phyloP scores from a whole-genome alignment of 1,140 invertebrate species.

The Cydia fagiglandana region DNA sequence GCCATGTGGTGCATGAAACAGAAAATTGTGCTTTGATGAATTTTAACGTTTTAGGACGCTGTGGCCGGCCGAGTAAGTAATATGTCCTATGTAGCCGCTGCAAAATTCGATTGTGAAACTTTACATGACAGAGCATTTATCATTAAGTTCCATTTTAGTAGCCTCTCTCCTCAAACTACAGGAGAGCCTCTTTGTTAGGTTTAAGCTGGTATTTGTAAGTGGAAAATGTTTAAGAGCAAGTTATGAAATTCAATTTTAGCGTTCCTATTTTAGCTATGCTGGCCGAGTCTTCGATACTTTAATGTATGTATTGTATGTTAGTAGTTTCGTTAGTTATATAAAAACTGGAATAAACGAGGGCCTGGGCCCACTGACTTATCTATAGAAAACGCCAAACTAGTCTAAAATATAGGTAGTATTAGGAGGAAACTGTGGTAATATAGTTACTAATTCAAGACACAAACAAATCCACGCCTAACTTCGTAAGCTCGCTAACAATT shows the following conservation, averaged over 20 bases:
- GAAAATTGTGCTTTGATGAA: constrained; percentile 30
- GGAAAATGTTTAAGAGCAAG: neutral
- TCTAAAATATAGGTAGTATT: no score
- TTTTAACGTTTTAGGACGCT: constrained; percentile 8
- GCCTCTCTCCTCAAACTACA: neutral
- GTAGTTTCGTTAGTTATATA: no score
- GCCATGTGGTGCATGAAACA: constrained; percentile 29
- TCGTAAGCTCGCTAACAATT: constrained; percentile 21
- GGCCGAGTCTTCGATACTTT: no score
- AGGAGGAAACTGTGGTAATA: neutral
- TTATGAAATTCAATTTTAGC: neutral
- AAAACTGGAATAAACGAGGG: no score
- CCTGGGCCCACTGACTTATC: no score
- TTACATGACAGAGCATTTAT: neutral
- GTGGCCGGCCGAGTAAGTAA: neutral
- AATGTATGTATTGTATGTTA: no score
- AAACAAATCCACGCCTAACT: constrained; percentile 23
- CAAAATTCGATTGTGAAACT: neutral
- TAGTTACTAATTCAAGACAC: constrained; percentile 18
- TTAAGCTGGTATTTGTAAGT: neutral
- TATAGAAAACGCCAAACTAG: no score
- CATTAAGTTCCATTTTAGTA: neutral
- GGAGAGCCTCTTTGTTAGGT: neutral
- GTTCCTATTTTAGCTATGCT: neutral
- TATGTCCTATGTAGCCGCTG: neutral